These are phyloP conservation scores for Perca fluviatilis DNA, from an alignment of 2,113 vertebrate genomes.

Conservation along the genomic window DNA sequence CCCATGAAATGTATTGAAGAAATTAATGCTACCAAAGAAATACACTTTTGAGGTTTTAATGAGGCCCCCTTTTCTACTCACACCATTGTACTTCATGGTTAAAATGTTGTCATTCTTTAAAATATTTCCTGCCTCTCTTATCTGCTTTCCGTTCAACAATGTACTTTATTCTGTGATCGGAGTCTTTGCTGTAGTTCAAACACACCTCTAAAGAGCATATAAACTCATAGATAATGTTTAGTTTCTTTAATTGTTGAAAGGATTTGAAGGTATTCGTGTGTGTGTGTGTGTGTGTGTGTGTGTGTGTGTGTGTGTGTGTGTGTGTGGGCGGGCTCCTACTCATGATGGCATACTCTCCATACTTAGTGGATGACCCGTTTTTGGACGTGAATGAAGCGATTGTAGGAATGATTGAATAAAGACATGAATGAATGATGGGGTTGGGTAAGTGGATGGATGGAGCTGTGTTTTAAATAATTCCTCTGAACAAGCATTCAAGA, in stretches of 20 bases:
- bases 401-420: not conserved
- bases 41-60: no score
- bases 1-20: no score
- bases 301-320: not conserved
- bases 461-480: slow-evolving; percentile 20
- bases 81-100: no score
- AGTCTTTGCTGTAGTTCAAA: no score
- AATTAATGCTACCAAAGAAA: no score
- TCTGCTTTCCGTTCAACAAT: no score
- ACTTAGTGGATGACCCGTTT: slow-evolving; percentile 36
- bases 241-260: not conserved
- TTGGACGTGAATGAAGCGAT: slow-evolving; percentile 6
- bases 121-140: not conserved
- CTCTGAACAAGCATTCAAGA: not conserved
- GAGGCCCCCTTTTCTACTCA: no score
- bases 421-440: slow-evolving; percentile 6
- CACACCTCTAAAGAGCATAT: no score
- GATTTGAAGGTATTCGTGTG: not conserved
- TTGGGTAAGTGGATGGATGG: not conserved
- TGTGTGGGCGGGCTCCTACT: not conserved
- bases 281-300: slow-evolving; percentile 3
- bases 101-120: not conserved
- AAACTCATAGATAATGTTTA: not conserved
- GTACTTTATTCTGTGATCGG: no score
- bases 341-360: slow-evolving; percentile 4